These are phyloP conservation scores for Onthophagus taurus DNA, from an alignment of 1,140 invertebrate species.

Conservation along the genomic window DNA sequence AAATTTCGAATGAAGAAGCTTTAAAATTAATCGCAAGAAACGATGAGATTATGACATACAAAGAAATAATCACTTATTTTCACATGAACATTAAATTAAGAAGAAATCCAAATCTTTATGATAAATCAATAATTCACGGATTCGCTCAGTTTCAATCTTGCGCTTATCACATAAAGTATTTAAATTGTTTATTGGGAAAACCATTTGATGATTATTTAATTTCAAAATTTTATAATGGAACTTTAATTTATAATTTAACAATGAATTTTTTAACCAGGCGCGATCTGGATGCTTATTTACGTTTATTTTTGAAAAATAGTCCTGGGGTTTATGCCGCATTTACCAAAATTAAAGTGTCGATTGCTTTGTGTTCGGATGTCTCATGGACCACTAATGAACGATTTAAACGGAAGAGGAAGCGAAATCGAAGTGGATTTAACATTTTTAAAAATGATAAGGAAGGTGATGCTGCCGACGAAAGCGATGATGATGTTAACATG, in stretches of 20 bases:
- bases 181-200: slow-evolving; percentile 54
- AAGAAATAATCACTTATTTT: slow-evolving; percentile 53
- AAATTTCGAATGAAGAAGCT: background rate
- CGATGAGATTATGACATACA: slow-evolving; percentile 44
- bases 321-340: slow-evolving; percentile 16
- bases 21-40: slow-evolving; percentile 34
- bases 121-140: slow-evolving; percentile 49
- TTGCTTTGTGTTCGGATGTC: background rate
- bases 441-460: background rate
- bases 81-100: slow-evolving; percentile 49
- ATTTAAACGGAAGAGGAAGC: slow-evolving; percentile 5
- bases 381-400: background rate
- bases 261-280: slow-evolving; percentile 23
- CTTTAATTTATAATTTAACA: slow-evolving; percentile 62
- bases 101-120: slow-evolving; percentile 50
- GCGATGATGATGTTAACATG: slow-evolving; percentile 1
- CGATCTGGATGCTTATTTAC: slow-evolving; percentile 22
- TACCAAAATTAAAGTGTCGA: slow-evolving; percentile 13
- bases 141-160: slow-evolving; percentile 65
- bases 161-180: slow-evolving; percentile 47
- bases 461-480: background rate
- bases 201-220: slow-evolving; percentile 46
- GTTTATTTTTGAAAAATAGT: slow-evolving; percentile 17
- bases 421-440: background rate
- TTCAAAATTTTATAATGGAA: slow-evolving; percentile 56